A percentile compares a stretch with the other conserved stretches of the same genome.
Evolutionary conservation across 2,113 vertebrate genomes (phyloP).

Genomic region (Mus spicilegus): DNA sequence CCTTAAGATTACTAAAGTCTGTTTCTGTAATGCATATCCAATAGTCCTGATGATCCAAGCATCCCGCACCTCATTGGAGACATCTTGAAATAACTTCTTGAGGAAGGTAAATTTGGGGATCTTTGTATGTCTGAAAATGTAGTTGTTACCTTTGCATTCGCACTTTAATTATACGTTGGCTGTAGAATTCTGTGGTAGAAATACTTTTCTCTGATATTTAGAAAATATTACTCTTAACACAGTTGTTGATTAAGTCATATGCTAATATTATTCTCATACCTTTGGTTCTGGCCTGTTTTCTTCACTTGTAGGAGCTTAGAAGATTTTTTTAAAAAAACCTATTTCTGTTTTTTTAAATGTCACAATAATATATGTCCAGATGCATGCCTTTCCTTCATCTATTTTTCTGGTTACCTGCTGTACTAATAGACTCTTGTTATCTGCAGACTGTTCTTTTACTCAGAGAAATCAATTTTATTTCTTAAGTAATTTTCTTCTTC

Average conservation of each 20-base stretch:
- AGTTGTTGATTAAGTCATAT: constrained; percentile 31
- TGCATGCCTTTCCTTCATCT: constrained; percentile 8
- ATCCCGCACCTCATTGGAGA: constrained; percentile 20
- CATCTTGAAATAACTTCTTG: constrained; percentile 46
- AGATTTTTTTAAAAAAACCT: not conserved
- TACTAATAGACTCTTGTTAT: not conserved
- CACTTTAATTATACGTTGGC: constrained; percentile 48
- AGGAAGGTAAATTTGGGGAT: constrained; percentile 47
- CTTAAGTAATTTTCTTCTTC: constrained; percentile 46
- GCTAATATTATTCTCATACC: constrained; percentile 57
- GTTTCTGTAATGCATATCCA: constrained; percentile 26
- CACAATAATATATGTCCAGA: constrained; percentile 32
- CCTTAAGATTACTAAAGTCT: constrained; percentile 6
- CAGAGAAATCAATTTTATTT: constrained; percentile 58
- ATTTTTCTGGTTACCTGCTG: constrained; percentile 48
- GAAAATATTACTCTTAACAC: constrained; percentile 39
- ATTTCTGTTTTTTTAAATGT: constrained; percentile 47
- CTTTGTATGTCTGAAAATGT: constrained; percentile 34
- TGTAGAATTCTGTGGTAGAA: constrained; percentile 51
- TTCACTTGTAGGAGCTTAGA: not conserved
- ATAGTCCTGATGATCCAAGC: not conserved
- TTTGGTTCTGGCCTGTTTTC: constrained; percentile 49
- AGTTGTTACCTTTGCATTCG: constrained; percentile 51
- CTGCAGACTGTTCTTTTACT: constrained; percentile 14
- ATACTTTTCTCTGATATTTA: constrained; percentile 46